Evolutionary conservation across 2,113 vertebrate genomes (phyloP), one percentile per base, ranked within the genome.

Genomic region (Polyodon spathula): DNA sequence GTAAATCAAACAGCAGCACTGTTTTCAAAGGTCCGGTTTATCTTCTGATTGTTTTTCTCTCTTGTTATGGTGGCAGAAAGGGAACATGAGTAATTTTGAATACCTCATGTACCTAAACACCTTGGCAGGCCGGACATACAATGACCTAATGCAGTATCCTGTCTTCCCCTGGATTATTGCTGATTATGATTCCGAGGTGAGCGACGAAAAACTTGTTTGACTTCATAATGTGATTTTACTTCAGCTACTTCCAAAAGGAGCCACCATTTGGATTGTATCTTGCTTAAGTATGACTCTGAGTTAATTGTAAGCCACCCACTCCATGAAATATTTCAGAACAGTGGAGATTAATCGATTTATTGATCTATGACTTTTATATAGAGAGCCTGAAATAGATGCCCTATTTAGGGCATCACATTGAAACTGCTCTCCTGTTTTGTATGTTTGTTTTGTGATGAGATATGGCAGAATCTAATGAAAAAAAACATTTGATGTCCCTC

Each of bases 121-220:
- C 0, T 41, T 89, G 56, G 90, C 93, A 37, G 93, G 94, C 58
- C 87, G 95, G 54, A 95, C 93, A 2, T 92, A 93, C 78, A 97
- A 90, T n/a, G 95, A 98, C 70, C 84, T 93, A 64, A 97, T 95
- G 94, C 95, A 98, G 72, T 98, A 98, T 63, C 95, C 95, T 0
- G 89, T 98, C 42, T 93, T 95, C 63, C 95, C 95, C 0, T 98
- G 95, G 95, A 73, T 97, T 52, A 76, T 98, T 0, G 90, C 91
- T 37, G 95, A 98, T 75, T 97, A 95, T 54, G 73, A 87, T 11
- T 97, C 95, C 0, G 77, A 95, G 92, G 95, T 94, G 68, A 64
- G 69, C 39, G 2, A 37, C 8, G 5, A 42, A 6, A 8, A 6
- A 27, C 9, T 2, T 0, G 27, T 27, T n/a, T 12, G 48, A 11